Conservation (phyloP, 2,113 vertebrate genomes). For the Myodes glareolus region DNA sequence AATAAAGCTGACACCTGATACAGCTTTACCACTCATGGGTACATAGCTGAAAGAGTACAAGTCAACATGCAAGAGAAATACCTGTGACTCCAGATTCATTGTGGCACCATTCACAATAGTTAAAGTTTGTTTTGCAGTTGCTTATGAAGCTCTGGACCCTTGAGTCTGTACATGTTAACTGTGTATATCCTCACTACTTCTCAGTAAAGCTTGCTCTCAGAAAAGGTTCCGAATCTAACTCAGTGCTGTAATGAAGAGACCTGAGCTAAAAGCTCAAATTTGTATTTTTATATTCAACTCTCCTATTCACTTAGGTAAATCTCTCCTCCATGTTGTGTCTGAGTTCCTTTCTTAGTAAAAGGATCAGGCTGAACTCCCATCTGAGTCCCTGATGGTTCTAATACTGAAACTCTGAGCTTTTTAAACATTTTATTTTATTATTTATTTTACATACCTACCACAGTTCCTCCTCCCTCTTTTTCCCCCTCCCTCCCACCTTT, state of each 20-base stretch:
- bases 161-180: neutral
- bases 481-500: too few relatives aligned
- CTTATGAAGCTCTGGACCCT: neutral
- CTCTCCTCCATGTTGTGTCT: neutral
- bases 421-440: too few relatives aligned
- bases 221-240: neutral
- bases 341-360: constrained; percentile 30
- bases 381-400: neutral
- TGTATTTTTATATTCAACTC: neutral
- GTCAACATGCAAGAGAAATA: neutral
- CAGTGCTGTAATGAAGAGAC: neutral
- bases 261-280: neutral
- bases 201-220: neutral
- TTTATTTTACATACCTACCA: too few relatives aligned
- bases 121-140: constrained; percentile 23
- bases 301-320: neutral
- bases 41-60: neutral
- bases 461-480: too few relatives aligned
- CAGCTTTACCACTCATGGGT: neutral
- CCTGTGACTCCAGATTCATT: neutral
- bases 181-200: neutral
- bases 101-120: neutral
- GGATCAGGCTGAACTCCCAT: neutral
- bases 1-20: neutral
- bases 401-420: neutral